Base-by-base conservation (phyloP, 2,113 vertebrate species). In the Microtus montanus region DNA sequence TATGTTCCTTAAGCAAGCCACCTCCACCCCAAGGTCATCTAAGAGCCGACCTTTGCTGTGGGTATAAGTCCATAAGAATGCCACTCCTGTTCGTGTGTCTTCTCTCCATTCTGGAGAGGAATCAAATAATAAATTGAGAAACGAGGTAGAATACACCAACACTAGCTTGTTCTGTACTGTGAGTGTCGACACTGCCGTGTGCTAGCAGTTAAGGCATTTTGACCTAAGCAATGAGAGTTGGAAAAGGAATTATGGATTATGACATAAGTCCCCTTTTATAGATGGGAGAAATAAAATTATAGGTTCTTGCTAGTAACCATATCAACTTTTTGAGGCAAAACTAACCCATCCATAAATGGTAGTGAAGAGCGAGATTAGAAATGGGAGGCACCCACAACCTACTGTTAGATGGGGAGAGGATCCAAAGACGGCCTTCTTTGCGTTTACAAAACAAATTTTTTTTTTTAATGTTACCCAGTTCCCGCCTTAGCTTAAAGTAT, bases 381-480 rank as follows among this genome's bases (percentile, higher is more conserved):
- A 86, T 68, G 79, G 30, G 80, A n/a, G 68, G 70, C 90, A 38
- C 92, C 71, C 52, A 66, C 85, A 94, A 94, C 95, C 90, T 96
- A 95, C 96, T 97, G 97, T 96, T 97, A 93, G 97, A 97, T 83
- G 94, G 87, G 90, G 97, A 97, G 95, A 94, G 71, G 84, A 98
- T 97, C 93, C 98, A 96, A 95, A 97, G 28, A 41, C 77, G 80
- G 86, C 80, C 95, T 94, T 95, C 98, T 97, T 98, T 98, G 97
- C 98, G 97, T 98, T 98, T 98, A 98, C 98, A 98, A 98, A 99
- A 98, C 98, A 98, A 98, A 94, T 98, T 98, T 98, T 82, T 66
- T n/a, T 98, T 71, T 98, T 98, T 96, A 96, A 96, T 98, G 97
- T 97, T 97, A 98, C 95, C 93, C 96, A 96, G 97, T 98, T 99